These are phyloP conservation scores for Equus przewalskii DNA, from an alignment of 2,113 vertebrate genomes.

Conservation along the genomic window DNA sequence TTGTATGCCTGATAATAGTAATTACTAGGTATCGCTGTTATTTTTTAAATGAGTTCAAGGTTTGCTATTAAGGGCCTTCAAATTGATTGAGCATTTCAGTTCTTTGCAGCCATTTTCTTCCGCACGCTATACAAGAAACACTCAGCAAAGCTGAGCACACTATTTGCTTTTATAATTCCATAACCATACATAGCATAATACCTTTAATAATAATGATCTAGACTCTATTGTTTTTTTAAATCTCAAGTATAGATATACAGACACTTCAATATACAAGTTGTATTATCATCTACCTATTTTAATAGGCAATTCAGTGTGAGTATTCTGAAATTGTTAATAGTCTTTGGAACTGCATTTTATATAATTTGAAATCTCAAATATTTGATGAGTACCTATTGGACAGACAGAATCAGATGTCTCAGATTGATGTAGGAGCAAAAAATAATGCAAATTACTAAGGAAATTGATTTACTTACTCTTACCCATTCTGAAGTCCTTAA, in stretches of 20 bases:
- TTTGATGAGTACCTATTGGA: not conserved
- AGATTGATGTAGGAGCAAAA: not conserved
- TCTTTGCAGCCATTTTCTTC: not conserved
- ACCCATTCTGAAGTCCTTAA: not conserved
- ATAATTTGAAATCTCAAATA: not conserved
- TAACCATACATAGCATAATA: not conserved
- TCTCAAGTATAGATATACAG: not conserved
- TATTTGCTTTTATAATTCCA: not conserved
- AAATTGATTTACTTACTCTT: not conserved
- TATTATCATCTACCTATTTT: not conserved
- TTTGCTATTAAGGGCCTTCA: constrained; percentile 69
- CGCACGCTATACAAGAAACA: not conserved
- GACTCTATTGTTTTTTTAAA: not conserved
- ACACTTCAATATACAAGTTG: not conserved
- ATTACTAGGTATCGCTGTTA: constrained; percentile 64
- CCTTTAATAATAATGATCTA: not conserved
- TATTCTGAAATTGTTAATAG: not conserved
- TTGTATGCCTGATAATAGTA: constrained; percentile 47
- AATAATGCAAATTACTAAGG: not conserved
- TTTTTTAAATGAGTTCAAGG: constrained; percentile 70
- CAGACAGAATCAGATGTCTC: not conserved
- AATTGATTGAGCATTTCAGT: constrained; percentile 66
- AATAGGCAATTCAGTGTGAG: not conserved
- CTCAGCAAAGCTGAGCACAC: not conserved
- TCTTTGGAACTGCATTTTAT: not conserved